These are phyloP conservation scores for Drosophila pseudoananassae DNA, from an alignment of 1,140 invertebrate species.

Conservation along the genomic window DNA sequence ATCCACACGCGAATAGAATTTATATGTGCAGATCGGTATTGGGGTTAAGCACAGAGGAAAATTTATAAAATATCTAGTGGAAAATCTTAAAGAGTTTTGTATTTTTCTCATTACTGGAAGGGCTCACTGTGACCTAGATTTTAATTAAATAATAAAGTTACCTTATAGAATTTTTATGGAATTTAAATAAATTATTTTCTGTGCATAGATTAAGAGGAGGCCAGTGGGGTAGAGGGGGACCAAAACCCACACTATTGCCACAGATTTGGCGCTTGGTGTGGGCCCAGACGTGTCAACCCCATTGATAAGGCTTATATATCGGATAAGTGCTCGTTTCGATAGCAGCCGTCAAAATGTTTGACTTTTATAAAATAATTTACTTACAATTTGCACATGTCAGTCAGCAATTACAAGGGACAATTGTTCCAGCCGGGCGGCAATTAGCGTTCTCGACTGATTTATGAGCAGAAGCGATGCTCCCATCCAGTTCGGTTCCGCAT, in stretches of 20 bases:
- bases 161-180: neutral
- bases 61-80: slow-evolving; percentile 1
- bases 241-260: slow-evolving; percentile 25
- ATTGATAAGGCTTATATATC: slow-evolving; percentile 64
- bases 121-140: too few species aligned
- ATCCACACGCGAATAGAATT: slow-evolving; percentile 68
- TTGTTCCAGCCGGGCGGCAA: slow-evolving; percentile 29
- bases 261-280: slow-evolving; percentile 40
- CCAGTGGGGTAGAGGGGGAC: neutral
- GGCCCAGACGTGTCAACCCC: slow-evolving; percentile 35
- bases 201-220: slow-evolving; percentile 10
- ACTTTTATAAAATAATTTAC: slow-evolving; percentile 74
- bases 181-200: neutral
- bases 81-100: neutral
- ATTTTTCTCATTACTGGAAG: neutral
- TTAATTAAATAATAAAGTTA: too few species aligned
- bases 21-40: slow-evolving; percentile 46
- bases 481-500: slow-evolving; percentile 58
- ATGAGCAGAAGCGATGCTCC: slow-evolving; percentile 21
- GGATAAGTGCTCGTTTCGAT: slow-evolving; percentile 69
- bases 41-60: slow-evolving; percentile 11
- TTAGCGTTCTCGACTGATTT: slow-evolving; percentile 43
- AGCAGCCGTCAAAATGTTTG: slow-evolving; percentile 53
- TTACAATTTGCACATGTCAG: slow-evolving; percentile 77
- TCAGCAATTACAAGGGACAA: slow-evolving; percentile 52